These are phyloP conservation scores for Drosophila fuyamai DNA, from an alignment of 1,140 invertebrate genomes.

Conservation along the genomic window DNA sequence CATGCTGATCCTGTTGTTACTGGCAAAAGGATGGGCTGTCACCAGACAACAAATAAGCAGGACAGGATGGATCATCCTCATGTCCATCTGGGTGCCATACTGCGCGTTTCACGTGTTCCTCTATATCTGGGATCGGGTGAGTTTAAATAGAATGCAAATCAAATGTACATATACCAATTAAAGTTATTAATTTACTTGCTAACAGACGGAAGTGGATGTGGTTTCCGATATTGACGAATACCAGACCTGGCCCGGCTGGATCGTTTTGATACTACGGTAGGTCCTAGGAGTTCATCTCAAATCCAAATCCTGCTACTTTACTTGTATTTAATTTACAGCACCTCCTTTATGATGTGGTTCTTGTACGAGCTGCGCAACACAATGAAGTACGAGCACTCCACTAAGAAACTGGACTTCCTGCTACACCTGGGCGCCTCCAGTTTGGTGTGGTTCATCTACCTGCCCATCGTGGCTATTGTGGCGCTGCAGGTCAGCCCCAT, in stretches of 20 bases:
- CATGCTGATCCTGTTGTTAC: slow-evolving; percentile 95
- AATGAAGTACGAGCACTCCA: slow-evolving; percentile 96
- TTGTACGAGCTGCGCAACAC: slow-evolving; percentile 95
- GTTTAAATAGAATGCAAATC: background rate
- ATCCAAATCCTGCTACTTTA: background rate
- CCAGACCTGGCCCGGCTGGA: slow-evolving; percentile 98
- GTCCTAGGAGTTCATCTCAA: background rate
- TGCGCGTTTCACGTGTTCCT: slow-evolving; percentile 95
- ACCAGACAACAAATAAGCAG: slow-evolving; percentile 94
- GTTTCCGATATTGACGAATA: slow-evolving; percentile 98
- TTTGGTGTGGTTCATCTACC: slow-evolving; percentile 98
- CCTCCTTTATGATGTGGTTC: slow-evolving; percentile 97
- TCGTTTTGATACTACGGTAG: slow-evolving; percentile 90
- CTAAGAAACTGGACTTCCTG: slow-evolving; percentile 95
- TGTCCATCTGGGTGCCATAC: slow-evolving; percentile 96
- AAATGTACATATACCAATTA: background rate
- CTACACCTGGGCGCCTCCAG: slow-evolving; percentile 98
- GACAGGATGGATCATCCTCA: slow-evolving; percentile 89
- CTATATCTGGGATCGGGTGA: slow-evolving; percentile 98
- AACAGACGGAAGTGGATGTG: slow-evolving; percentile 96
- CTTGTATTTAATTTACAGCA: slow-evolving; percentile 87
- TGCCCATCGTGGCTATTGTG: slow-evolving; percentile 96
- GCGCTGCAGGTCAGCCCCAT: slow-evolving; percentile 96
- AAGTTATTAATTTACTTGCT: background rate
- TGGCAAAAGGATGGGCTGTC: slow-evolving; percentile 99